phyloP scores from a whole-genome alignment of 2,113 vertebrate genomes.

The Centropristis striata region DNA sequence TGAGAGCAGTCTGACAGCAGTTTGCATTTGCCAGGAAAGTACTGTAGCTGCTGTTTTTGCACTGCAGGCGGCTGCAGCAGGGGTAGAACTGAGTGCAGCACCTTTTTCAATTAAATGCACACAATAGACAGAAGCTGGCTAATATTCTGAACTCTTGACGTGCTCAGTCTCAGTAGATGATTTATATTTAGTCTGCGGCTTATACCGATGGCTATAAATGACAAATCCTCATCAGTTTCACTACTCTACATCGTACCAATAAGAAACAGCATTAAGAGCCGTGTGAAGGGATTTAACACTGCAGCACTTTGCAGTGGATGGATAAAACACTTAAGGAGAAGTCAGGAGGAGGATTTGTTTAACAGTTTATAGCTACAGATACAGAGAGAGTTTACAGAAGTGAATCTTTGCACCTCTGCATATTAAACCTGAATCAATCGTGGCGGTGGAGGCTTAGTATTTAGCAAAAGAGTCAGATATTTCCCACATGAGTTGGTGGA shows the following conservation, averaged over 20 bases:
- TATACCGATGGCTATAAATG: conserved; percentile 12
- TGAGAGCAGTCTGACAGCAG: conserved; percentile 56
- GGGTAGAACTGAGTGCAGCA: conserved; percentile 11
- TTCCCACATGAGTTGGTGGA: not conserved
- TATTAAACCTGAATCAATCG: not conserved
- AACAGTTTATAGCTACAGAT: not conserved
- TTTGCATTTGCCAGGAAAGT: conserved; percentile 41
- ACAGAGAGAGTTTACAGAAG: conserved; percentile 8
- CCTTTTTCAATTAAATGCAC: conserved; percentile 54
- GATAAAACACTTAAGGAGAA: conserved; percentile 24
- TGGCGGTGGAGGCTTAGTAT: not conserved
- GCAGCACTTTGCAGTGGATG: conserved; percentile 7
- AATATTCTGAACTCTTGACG: conserved; percentile 32
- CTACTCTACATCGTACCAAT: not conserved
- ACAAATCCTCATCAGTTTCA: conserved; percentile 39
- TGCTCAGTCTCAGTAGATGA: conserved; percentile 9
- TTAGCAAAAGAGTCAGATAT: not conserved
- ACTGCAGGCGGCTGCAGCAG: conserved; percentile 43
- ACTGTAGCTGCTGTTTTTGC: conserved; percentile 42
- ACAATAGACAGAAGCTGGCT: conserved; percentile 43
- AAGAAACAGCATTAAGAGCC: conserved; percentile 21
- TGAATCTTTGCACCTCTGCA: not conserved
- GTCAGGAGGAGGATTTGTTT: conserved; percentile 28
- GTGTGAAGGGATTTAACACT: conserved; percentile 24
- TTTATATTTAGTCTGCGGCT: conserved; percentile 34